phyloP scores from a whole-genome alignment of 2,113 vertebrate genomes.

The Aplodontia rufa region DNA sequence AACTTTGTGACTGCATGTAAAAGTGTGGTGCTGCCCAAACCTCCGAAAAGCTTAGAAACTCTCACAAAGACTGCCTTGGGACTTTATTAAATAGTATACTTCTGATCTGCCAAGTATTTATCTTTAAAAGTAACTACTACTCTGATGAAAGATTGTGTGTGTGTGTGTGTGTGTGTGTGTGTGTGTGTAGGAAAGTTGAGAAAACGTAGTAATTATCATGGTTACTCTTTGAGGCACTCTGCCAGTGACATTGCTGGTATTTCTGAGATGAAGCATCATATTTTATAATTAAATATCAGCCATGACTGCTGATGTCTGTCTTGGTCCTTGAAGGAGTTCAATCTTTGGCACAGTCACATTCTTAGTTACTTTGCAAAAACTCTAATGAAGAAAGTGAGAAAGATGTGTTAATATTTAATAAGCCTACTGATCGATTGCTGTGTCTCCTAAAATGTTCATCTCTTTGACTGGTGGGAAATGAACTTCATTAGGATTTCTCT shows the following conservation, averaged over 20 bases:
- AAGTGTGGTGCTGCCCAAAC: not conserved
- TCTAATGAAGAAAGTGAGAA: conserved; percentile 58
- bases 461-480: conserved; percentile 62
- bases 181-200: no score
- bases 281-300: conserved; percentile 43
- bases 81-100: conserved; percentile 36
- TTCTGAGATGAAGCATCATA: conserved; percentile 6
- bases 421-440: not conserved
- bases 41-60: conserved; percentile 45
- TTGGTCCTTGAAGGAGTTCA: conserved; percentile 35
- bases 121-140: conserved; percentile 48
- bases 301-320: not conserved
- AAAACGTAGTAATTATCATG: not conserved
- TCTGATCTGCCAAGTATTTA: conserved; percentile 56
- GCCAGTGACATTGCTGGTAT: not conserved
- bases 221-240: not conserved
- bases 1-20: conserved; percentile 49
- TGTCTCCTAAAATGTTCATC: conserved; percentile 46
- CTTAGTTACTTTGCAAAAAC: conserved; percentile 55
- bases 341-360: not conserved
- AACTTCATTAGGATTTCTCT: conserved; percentile 59
- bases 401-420: conserved; percentile 65
- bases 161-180: not conserved
- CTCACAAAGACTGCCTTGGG: conserved; percentile 46
- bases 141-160: not conserved